Conservation (phyloP, 1,140 invertebrate species). For the Drosophila mojavensis region DNA sequence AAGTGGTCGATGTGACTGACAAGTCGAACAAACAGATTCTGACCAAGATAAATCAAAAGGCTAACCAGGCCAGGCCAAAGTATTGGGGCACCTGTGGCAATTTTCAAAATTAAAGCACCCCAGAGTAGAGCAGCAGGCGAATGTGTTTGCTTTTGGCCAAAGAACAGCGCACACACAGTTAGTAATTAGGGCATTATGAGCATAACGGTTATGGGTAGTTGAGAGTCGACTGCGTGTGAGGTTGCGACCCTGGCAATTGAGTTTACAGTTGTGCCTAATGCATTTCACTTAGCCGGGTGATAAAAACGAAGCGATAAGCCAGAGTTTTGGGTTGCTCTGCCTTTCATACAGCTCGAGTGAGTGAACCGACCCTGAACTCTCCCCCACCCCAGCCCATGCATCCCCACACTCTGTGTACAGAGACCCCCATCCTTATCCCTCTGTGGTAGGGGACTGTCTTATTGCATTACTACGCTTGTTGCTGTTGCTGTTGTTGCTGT, state of each 20-base stretch:
- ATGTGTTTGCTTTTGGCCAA: too few species aligned
- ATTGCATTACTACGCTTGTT: constrained; percentile 49
- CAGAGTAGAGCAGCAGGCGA: too few species aligned
- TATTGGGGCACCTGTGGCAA: too few species aligned
- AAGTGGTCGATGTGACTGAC: too few species aligned
- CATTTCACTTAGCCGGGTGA: constrained; percentile 61
- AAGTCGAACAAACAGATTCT: neutral
- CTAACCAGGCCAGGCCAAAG: neutral
- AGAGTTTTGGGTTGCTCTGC: neutral
- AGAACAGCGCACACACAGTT: neutral
- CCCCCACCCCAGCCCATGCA: neutral
- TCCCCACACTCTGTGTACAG: neutral
- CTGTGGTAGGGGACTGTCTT: constrained; percentile 48
- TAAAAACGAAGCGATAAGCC: constrained; percentile 57
- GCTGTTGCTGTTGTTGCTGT: neutral
- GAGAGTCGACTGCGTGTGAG: neutral
- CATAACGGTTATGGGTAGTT: constrained; percentile 28
- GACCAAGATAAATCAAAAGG: neutral
- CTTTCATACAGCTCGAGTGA: constrained; percentile 12
- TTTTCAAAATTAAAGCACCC: too few species aligned
- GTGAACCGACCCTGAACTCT: neutral
- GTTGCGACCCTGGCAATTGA: constrained; percentile 28
- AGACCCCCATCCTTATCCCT: neutral
- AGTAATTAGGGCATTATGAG: constrained; percentile 47
- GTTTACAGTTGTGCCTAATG: constrained; percentile 62